Base-by-base conservation (phyloP, 2,797 vertebrate genomes). In the Chaetodon trifasciatus region DNA sequence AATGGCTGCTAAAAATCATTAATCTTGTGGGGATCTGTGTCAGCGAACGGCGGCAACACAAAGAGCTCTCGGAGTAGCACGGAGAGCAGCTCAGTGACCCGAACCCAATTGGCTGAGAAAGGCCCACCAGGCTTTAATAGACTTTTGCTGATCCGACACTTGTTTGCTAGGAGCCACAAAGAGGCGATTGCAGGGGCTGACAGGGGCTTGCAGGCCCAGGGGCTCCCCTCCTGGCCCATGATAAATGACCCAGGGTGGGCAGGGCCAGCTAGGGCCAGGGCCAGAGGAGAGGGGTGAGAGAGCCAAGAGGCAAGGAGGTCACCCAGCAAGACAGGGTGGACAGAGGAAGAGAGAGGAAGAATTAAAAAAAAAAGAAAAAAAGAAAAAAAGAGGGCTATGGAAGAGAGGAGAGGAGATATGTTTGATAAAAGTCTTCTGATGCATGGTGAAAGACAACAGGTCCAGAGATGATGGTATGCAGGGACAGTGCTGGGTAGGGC, bases 121-220 rank as follows among this genome's bases (percentile, higher is more conserved):
- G 97, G 97, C 98, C 97, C 98, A 98, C 97, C 98, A 97, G 97
- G 97, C 97, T 98, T 96, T 98, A 99, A 99, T 98, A 99, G 97
- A 99, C 98, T 99, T 99, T 98, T 99, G 98, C 98, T 99, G 98
- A 99, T 99, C 98, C 97, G 95, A 99, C 98, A 99, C 97, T 99
- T 99, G 98, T 99, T 99, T 98, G 97, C 97, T 97, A 96, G 97
- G 96, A 97, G 97, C 97, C 95, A 99, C 98, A 99, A 99, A 98
- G 97, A 97, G 96, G 96, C 96, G 96, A 98, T 98, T 97, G 97
- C 97, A 94, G 96, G 96, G 95, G 96, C 96, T 97, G 97, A 99
- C 96, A 97, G 97, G 97, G 96, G 96, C 96, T 96, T 95, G 94
- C 97, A 93, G 97, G 96, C 96, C 96, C 92, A 96, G 97, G 96